phyloP scores from a whole-genome alignment of 2,113 vertebrate species.

The Dipodomys stephensi region DNA sequence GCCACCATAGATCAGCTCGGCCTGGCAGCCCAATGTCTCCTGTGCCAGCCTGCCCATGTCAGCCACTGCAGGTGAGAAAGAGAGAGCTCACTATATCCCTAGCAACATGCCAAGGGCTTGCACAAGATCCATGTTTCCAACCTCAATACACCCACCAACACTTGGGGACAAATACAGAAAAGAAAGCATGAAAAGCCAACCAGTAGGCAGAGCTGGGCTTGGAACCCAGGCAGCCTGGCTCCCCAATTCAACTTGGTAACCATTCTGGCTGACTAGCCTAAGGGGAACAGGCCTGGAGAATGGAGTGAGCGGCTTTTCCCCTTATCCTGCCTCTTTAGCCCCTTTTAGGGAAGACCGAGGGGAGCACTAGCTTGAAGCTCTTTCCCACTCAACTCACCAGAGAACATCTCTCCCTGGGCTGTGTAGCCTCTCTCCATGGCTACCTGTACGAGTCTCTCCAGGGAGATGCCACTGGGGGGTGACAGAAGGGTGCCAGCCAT shows the following conservation, averaged over 20 bases:
- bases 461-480: conserved; percentile 69
- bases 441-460: conserved; percentile 87
- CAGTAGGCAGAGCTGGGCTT: neutral
- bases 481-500: conserved; percentile 89
- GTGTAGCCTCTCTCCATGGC: conserved; percentile 90
- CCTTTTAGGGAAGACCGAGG: neutral
- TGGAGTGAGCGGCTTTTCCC: neutral
- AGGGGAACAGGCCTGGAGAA: neutral
- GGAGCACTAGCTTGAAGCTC: neutral
- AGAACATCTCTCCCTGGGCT: conserved; percentile 95
- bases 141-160: too few species aligned
- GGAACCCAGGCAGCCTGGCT: neutral
- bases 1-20: conserved; percentile 88
- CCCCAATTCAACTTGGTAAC: neutral
- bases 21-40: conserved; percentile 88
- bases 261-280: neutral
- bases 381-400: conserved; percentile 85
- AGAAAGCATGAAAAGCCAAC: neutral
- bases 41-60: conserved; percentile 91
- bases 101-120: too few species aligned
- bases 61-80: conserved; percentile 82
- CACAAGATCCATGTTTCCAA: fast-evolving
- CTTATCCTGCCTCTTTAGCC: neutral
- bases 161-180: neutral
- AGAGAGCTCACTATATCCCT: neutral